A percentile compares a stretch with the other conserved stretches of the same genome.
phyloP scores from a whole-genome alignment of 2,888 invertebrate genomes.

The Ormyrus rosae region DNA sequence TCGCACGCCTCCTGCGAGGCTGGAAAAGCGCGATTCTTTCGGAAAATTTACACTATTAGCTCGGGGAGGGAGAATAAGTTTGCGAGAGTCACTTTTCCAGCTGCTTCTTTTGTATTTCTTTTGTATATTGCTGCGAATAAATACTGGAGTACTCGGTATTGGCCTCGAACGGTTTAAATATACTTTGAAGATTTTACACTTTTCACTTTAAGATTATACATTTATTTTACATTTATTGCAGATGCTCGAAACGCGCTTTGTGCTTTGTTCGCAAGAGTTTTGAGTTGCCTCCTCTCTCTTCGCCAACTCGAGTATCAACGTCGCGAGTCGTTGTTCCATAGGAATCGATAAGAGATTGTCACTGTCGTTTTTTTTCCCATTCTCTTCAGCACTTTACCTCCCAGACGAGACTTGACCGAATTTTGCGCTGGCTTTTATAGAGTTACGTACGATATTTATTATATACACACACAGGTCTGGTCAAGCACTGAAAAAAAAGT shows the following conservation, averaged over 20 bases:
- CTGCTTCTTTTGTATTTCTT: neutral
- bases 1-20: constrained; percentile 11
- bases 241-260: constrained; percentile 66
- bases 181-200: constrained; percentile 48
- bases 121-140: constrained; percentile 14
- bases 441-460: constrained; percentile 14
- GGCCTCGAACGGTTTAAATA: constrained; percentile 45
- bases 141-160: constrained; percentile 33
- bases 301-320: constrained; percentile 30
- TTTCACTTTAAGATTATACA: constrained; percentile 67
- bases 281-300: constrained; percentile 55
- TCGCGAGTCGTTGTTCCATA: constrained; percentile 48
- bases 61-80: neutral
- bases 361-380: constrained; percentile 24
- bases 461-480: constrained; percentile 23
- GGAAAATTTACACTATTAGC: neutral
- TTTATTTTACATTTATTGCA: constrained; percentile 72
- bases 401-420: constrained; percentile 47
- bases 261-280: constrained; percentile 60
- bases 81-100: constrained; percentile 23
- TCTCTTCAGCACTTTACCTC: neutral
- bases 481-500: no score
- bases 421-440: constrained; percentile 19
- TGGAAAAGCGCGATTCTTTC: neutral
- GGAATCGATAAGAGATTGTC: constrained; percentile 50